phyloP scores from a whole-genome alignment of 2,797 vertebrate genomes.

The Lagorchestes hirsutus region DNA sequence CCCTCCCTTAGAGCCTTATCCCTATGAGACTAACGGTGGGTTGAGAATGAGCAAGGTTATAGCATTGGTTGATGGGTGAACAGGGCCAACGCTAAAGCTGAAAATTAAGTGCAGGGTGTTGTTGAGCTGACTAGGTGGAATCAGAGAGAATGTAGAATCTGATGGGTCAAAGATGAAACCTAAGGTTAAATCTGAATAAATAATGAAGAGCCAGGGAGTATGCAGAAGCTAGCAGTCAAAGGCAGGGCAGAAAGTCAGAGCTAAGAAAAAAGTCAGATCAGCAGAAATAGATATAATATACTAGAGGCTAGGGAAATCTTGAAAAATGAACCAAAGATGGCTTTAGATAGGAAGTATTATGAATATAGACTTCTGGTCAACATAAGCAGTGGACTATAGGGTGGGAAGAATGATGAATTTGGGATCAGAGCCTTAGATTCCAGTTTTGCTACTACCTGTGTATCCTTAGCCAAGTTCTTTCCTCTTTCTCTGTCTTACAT shows the following conservation, averaged over 20 bases:
- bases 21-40: neutral
- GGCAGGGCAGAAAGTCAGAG: neutral
- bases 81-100: neutral
- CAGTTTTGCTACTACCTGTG: neutral
- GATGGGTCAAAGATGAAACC: slow-evolving; percentile 9
- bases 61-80: neutral
- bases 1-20: neutral
- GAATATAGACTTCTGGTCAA: slow-evolving; percentile 33
- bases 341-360: neutral
- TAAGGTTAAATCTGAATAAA: neutral
- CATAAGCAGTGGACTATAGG: neutral
- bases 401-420: neutral
- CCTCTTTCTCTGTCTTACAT: neutral
- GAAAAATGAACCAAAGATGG: slow-evolving; percentile 2
- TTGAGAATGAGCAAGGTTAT: neutral
- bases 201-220: neutral
- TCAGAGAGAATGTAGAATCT: neutral
- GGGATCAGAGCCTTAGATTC: neutral
- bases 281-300: neutral
- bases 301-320: neutral
- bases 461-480: neutral
- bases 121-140: neutral
- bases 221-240: neutral
- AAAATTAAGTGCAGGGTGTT: neutral
- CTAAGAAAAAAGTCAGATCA: neutral